Base-by-base conservation (phyloP, 2,113 vertebrate species). In the Lota lota region DNA sequence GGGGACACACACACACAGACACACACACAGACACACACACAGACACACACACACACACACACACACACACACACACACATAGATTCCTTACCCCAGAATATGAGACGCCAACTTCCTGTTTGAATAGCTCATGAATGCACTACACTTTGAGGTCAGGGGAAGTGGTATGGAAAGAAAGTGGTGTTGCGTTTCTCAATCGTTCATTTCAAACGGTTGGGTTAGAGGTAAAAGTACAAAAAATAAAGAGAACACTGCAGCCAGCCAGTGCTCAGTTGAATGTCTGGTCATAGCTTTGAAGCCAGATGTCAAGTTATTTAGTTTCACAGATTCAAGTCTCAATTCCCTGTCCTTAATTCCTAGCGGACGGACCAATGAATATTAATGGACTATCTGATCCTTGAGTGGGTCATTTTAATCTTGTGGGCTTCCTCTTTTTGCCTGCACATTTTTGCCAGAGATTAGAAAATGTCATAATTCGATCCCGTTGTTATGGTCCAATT, bases 271-370 rank as follows among this genome's bases (percentile, higher is more conserved):
- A 1, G 1, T 54, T 51, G 21, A 53, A 75, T 74, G 73, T 83
- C 73, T 24, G 8, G 47, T 78, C 70, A 64, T 75, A 58, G 67
- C 66, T 63, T 19, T 11, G 0, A 54, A 71, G 75, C 63, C 68
- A 67, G 59, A 56, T 80, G 84, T 88, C 83, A 83, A 79, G 68
- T 77, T 86, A 74, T 78, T 87, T 58, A 76, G 83, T 84, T 88
- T 84, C 86, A 73, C 51, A 47, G 69, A 84, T 77, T 83, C 84
- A 82, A 83, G 83, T 83, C 81, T 84, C 84, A 75, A 69, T 75
- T 85, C 80, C 68, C 69, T 5, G 24, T 62, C 75, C 61, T 85
- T 85, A 85, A 87, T 86, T 87, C 67, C 83, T 89, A 87, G 88
- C 87, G 76, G 68, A 22, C n/a, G 22, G 53, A 66, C 12, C 40